Evolutionary conservation across 2,113 vertebrate species (phyloP).

Genomic region (Oryzias javanicus): DNA sequence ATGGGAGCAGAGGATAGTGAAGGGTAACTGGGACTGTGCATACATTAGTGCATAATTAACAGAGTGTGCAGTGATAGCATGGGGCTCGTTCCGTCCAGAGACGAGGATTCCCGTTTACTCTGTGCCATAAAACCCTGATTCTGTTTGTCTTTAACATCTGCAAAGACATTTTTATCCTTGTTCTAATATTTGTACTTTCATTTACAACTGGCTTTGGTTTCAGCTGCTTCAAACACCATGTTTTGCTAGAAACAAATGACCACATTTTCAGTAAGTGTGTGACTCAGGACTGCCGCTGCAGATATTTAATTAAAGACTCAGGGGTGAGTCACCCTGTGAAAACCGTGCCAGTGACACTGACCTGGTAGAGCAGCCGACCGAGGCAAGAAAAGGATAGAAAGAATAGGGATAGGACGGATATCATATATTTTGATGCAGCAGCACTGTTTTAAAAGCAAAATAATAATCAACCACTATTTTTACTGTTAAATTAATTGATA

Average conservation of each 20-base stretch:
- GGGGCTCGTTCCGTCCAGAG: slow-evolving; percentile 24
- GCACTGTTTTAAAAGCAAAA: too few relatives aligned
- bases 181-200: background rate
- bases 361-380: slow-evolving; percentile 22
- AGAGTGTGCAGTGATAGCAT: slow-evolving; percentile 41
- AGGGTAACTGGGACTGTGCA: slow-evolving; percentile 49
- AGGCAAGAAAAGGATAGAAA: slow-evolving; percentile 12
- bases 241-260: too few relatives aligned
- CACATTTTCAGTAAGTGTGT: slow-evolving; percentile 3
- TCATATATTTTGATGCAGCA: slow-evolving; percentile 31
- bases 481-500: too few relatives aligned
- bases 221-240: too few relatives aligned
- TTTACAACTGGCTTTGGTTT: background rate
- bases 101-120: slow-evolving; percentile 26
- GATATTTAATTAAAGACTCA: slow-evolving; percentile 74
- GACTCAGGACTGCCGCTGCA: slow-evolving; percentile 34
- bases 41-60: slow-evolving; percentile 68
- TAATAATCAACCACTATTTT: too few relatives aligned
- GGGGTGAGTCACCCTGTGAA: slow-evolving; percentile 62
- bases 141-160: background rate
- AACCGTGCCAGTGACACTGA: slow-evolving; percentile 41
- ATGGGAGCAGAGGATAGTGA: slow-evolving; percentile 12
- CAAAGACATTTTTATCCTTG: background rate
- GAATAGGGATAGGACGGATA: slow-evolving; percentile 15
- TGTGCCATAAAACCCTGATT: background rate